A percentile compares a stretch with the other conserved stretches of the same genome.
Evolutionary conservation across 2,797 vertebrate genomes (phyloP).

Genomic region (Macropodus opercularis): DNA sequence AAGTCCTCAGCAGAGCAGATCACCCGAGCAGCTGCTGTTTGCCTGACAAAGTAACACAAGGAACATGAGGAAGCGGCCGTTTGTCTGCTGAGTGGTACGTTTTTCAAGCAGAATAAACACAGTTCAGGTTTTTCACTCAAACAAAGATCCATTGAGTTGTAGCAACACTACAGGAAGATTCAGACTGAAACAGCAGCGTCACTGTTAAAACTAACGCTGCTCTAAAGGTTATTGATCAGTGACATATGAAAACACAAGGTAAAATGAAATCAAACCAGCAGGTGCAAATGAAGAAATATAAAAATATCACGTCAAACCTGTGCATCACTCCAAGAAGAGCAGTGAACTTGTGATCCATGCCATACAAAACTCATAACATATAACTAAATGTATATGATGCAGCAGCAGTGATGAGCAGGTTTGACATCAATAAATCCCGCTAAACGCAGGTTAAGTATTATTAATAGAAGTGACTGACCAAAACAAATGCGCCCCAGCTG

Average conservation of each 20-base stretch:
- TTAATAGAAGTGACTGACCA: not conserved
- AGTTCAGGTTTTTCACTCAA: not conserved
- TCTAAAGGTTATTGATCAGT: not conserved
- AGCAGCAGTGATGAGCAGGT: not conserved
- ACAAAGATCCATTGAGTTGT: not conserved
- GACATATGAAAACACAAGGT: not conserved
- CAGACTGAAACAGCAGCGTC: not conserved
- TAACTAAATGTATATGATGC: not conserved
- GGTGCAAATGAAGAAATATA: not conserved
- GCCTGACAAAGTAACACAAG: constrained; percentile 49
- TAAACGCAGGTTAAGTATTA: not conserved
- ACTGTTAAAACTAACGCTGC: no score
- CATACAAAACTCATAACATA: not conserved
- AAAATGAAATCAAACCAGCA: not conserved
- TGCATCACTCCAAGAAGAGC: not conserved
- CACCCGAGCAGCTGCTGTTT: constrained; percentile 44
- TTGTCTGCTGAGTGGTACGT: constrained; percentile 18
- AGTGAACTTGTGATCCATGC: not conserved
- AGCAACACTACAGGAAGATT: not conserved
- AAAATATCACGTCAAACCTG: not conserved
- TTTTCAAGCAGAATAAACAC: no score
- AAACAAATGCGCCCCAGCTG: constrained; percentile 29
- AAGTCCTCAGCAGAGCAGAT: constrained; percentile 49
- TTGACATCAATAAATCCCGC: not conserved
- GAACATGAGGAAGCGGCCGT: constrained; percentile 8